Conservation (phyloP, 1,140 invertebrate genomes). For the Laupala kohalensis region DNA sequence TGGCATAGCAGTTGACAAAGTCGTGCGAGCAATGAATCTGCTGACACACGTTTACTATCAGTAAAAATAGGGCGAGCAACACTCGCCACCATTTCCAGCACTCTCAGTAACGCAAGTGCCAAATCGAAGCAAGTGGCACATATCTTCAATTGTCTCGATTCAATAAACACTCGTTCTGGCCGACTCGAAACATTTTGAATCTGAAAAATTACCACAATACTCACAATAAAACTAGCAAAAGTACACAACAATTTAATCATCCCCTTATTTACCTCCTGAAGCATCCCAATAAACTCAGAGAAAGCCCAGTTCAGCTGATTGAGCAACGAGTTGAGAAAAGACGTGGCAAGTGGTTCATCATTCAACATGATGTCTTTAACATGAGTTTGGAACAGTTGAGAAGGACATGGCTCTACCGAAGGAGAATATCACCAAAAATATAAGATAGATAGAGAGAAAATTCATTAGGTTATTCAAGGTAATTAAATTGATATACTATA, state of each 20-base stretch:
- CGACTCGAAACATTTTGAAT: constrained; percentile 40
- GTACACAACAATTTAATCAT: not conserved
- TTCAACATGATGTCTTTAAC: constrained; percentile 36
- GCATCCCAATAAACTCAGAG: constrained; percentile 73
- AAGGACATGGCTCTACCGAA: constrained; percentile 46
- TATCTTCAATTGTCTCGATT: constrained; percentile 65
- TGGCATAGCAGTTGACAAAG: constrained; percentile 58
- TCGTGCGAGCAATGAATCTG: constrained; percentile 47
- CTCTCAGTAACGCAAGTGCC: constrained; percentile 52
- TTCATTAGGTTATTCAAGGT: not conserved
- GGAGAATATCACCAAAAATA: not conserved
- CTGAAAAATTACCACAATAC: constrained; percentile 25
- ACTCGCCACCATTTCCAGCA: constrained; percentile 65
- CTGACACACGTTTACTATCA: constrained; percentile 39
- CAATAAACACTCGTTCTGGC: constrained; percentile 42
- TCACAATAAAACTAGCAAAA: not conserved
- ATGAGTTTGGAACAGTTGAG: constrained; percentile 38
- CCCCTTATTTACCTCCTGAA: constrained; percentile 55
- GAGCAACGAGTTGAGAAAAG: constrained; percentile 64
- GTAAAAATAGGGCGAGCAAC: constrained; percentile 47
- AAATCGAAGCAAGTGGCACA: constrained; percentile 73
- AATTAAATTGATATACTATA: too few species aligned
- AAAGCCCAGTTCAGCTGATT: constrained; percentile 82
- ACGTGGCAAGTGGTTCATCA: constrained; percentile 36
- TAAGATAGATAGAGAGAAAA: not conserved